Evolutionary conservation across 1,140 invertebrate genomes (phyloP), one percentile per base, ranked within the genome.

Genomic region (Euwallacea similis): DNA sequence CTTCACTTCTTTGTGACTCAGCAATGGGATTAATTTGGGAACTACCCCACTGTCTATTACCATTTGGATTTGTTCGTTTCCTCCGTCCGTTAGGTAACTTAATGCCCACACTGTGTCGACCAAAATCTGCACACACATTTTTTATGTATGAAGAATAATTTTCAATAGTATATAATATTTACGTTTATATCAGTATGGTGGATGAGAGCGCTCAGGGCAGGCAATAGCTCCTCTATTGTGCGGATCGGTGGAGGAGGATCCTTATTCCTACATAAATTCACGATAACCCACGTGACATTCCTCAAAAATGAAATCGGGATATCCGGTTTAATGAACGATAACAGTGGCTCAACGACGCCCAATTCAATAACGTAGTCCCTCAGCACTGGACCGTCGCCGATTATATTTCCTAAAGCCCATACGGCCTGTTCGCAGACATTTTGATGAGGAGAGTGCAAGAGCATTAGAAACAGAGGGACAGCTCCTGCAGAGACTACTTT

Each of bases 91-190:
- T 76, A 99, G 83, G 85, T 99, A 99, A 79, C 97, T 99, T 71
- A 99, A 88, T 41, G 98, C 97, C 98, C 98, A 99, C 47, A 99
- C 95, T 59, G 98, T 98, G 82, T 99, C 98, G 60, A 99, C 96
- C 77, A 99, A 86, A 79, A 99, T 98, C 93, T 96, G 81, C 72
- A 87, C 21, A 83, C 77, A 79, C 74, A 72, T 43, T 61, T 10
- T 7, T 9, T 9, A 0, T 33, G 1, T 33, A 33, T 33, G 21
- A 33, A 4, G 4, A 33, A 33, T 33, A 33, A 2, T 33, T 33
- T 33, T 33, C 21, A 33, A 33, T 33, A 33, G 21, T 58, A 58
- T n/a, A 13, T 61, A 61, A 71, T 70, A 88, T 90, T 91, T 86
- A 96, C 93, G 87, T 96, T 98, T 59, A 93, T 92, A 85, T 99